phyloP scores from a whole-genome alignment of 2,797 vertebrate species.

The Labeo calbasu region DNA sequence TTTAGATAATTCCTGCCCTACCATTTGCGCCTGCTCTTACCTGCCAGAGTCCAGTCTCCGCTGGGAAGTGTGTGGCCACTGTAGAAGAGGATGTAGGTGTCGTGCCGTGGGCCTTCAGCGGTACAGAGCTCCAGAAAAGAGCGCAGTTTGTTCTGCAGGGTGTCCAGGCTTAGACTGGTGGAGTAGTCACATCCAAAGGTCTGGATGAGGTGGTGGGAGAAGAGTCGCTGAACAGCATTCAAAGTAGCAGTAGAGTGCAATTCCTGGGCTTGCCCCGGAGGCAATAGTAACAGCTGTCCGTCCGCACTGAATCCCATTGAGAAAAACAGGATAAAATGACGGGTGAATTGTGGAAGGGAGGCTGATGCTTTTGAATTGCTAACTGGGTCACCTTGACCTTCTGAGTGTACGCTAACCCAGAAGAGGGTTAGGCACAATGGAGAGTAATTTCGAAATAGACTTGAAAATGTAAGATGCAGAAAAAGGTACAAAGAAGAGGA shows the following conservation, averaged over 20 bases:
- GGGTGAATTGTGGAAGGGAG: constrained; percentile 16
- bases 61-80: constrained; percentile 91
- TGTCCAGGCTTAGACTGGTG: constrained; percentile 88
- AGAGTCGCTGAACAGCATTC: constrained; percentile 93
- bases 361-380: constrained; percentile 8
- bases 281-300: constrained; percentile 88
- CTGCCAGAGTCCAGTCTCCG: constrained; percentile 93
- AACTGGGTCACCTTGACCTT: constrained; percentile 4
- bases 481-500: neutral
- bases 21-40: constrained; percentile 71
- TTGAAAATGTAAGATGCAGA: neutral
- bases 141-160: constrained; percentile 87
- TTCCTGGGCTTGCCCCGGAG: constrained; percentile 90
- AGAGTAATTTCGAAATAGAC: neutral
- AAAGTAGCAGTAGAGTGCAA: constrained; percentile 92
- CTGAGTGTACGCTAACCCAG: neutral
- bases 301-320: constrained; percentile 77
- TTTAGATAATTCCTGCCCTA: neutral
- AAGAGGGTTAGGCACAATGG: neutral
- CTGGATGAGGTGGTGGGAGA: constrained; percentile 96
- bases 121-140: constrained; percentile 92
- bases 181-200: constrained; percentile 97
- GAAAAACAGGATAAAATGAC: constrained; percentile 26
- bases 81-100: constrained; percentile 96
- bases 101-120: constrained; percentile 93